A percentile compares a stretch with the other conserved stretches of the same genome.
Conservation (phyloP, 2,113 vertebrate genomes). For the Oenanthe oenanthe region DNA sequence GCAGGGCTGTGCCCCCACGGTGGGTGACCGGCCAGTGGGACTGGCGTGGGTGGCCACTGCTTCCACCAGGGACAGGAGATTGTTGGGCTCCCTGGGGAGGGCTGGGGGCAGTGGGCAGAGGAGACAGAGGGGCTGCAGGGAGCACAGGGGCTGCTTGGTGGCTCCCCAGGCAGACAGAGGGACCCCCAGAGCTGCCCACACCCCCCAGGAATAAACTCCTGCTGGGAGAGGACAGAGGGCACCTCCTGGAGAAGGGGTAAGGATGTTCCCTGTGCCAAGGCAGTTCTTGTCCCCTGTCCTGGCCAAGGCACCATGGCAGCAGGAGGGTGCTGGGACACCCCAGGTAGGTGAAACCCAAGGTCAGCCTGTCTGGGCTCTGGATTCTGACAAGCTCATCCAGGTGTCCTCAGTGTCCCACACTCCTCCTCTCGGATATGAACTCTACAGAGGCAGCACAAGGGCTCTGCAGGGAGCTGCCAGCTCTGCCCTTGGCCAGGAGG, state of each 20-base stretch:
- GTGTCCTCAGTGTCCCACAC: not conserved
- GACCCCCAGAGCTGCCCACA: not conserved
- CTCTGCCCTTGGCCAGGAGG: not conserved
- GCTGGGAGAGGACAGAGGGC: not conserved
- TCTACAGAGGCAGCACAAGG: not conserved
- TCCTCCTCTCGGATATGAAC: not conserved
- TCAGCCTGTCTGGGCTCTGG: not conserved
- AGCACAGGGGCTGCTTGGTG: not conserved
- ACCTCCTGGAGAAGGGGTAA: not conserved
- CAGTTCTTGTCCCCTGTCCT: not conserved
- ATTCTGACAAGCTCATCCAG: not conserved
- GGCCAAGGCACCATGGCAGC: not conserved
- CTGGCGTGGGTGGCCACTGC: rapidly evolving
- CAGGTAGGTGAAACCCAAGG: not conserved
- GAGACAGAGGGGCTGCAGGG: not conserved
- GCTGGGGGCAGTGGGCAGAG: not conserved
- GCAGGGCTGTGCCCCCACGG: rapidly evolving
- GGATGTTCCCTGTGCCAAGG: not conserved
- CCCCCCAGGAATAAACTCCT: rapidly evolving
- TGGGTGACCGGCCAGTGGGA: not conserved
- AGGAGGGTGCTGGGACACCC: not conserved
- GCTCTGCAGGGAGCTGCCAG: not conserved
- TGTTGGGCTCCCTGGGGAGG: not conserved
- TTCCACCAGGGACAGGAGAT: rapidly evolving
- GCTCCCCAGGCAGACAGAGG: not conserved